Percentiles rank a stretch among this genome's conserved stretches.
Conservation (phyloP, 2,888 invertebrate species). For the Lamproptera curius region DNA sequence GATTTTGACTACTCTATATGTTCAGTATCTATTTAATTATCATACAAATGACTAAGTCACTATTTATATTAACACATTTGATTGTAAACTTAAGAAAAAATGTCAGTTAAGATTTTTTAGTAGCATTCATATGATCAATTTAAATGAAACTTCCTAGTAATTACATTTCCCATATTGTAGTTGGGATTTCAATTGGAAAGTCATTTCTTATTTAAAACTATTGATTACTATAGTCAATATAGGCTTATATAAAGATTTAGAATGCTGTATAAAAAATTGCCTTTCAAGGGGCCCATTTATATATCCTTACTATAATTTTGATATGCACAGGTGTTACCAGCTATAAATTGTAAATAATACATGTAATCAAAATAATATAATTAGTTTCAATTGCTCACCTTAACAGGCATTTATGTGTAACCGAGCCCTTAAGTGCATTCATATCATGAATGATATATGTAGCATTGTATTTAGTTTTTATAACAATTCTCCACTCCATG, state of each 20-base stretch:
- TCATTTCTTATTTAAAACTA: too few species aligned
- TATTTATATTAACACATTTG: constrained; percentile 8
- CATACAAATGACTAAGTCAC: constrained; percentile 3
- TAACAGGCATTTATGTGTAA: constrained; percentile 34
- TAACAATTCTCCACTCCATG: constrained; percentile 33
- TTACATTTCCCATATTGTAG: too few species aligned
- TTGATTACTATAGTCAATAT: too few species aligned
- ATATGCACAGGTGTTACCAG: background rate
- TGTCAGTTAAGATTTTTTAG: too few species aligned
- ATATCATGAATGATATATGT: constrained; percentile 23
- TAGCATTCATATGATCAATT: too few species aligned
- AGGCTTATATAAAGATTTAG: too few species aligned
- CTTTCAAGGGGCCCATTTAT: too few species aligned
- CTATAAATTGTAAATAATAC: background rate
- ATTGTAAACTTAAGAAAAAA: too few species aligned
- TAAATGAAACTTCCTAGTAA: too few species aligned
- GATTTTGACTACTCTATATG: background rate
- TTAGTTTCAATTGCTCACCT: background rate
- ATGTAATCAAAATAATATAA: background rate
- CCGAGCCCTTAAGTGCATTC: constrained; percentile 61
- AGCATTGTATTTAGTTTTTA: background rate
- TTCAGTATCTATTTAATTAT: background rate
- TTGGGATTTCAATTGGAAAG: too few species aligned
- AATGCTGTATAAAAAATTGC: too few species aligned
- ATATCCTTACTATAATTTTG: too few species aligned